Conservation (phyloP, 2,113 vertebrate species). For the Caloenas nicobarica region DNA sequence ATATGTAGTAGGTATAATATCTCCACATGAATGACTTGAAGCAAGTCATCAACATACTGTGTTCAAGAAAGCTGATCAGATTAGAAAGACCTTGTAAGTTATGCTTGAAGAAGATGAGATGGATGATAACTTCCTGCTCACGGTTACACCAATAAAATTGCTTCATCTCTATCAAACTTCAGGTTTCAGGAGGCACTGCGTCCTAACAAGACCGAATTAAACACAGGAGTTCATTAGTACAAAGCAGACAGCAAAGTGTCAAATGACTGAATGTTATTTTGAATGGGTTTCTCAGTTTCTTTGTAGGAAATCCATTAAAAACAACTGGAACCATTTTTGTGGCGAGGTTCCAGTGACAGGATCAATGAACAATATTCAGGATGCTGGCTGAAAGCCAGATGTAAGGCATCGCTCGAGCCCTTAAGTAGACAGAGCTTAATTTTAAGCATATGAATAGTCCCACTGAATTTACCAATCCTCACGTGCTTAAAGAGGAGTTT, state of each 20-base stretch:
- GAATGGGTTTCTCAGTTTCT: constrained; percentile 1
- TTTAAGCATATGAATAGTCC: constrained; percentile 33
- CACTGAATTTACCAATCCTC: constrained; percentile 17
- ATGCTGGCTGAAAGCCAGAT: constrained; percentile 2
- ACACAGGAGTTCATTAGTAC: constrained; percentile 47
- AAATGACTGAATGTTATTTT: constrained; percentile 26
- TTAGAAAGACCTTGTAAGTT: constrained; percentile 71
- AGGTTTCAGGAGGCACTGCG: constrained; percentile 47
- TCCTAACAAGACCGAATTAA: constrained; percentile 59
- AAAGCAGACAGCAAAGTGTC: constrained; percentile 48
- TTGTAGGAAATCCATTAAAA: constrained; percentile 39
- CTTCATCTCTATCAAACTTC: constrained; percentile 64
- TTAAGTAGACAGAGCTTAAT: constrained; percentile 46
- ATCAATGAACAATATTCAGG: constrained; percentile 55
- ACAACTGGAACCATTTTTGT: constrained; percentile 33
- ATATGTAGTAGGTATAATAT: constrained; percentile 64
- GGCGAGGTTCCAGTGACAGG: background rate
- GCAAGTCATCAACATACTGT: constrained; percentile 72
- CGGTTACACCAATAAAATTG: constrained; percentile 35
- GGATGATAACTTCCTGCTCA: constrained; percentile 72
- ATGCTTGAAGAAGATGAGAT: constrained; percentile 71
- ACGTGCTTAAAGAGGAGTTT: background rate
- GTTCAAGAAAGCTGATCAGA: constrained; percentile 79
- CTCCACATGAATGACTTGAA: constrained; percentile 75
- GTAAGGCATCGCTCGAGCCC: background rate